phyloP scores from a whole-genome alignment of 1,140 invertebrate species.

The Hycleus cichorii region DNA sequence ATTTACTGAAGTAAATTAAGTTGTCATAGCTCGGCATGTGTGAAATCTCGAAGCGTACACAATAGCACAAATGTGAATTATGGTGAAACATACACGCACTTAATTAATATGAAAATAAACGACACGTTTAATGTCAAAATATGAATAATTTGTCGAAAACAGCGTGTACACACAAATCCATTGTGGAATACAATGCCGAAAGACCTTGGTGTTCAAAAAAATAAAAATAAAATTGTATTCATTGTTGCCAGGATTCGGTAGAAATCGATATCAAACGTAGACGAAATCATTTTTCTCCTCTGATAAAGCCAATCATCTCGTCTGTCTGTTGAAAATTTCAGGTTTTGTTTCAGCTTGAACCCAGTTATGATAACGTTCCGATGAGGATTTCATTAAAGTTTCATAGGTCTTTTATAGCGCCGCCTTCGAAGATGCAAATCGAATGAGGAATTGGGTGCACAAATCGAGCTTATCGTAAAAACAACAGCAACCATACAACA shows the following conservation, averaged over 20 bases:
- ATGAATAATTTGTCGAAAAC: constrained; percentile 13
- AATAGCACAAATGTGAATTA: constrained; percentile 16
- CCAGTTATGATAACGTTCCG: constrained; percentile 3
- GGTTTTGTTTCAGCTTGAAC: background rate
- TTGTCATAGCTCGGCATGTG: constrained; percentile 18
- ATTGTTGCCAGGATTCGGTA: no score
- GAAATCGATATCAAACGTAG: no score
- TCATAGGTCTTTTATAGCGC: no score
- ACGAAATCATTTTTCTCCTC: no score
- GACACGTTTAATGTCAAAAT: constrained; percentile 12
- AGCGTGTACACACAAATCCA: constrained; percentile 5
- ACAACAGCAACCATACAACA: no score
- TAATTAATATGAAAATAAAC: constrained; percentile 20
- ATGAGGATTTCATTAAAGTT: constrained; percentile 10
- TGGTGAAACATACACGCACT: constrained; percentile 9
- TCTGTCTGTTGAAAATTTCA: no score
- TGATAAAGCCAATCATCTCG: no score
- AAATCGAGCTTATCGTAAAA: no score
- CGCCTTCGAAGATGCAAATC: no score
- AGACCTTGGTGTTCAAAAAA: no score
- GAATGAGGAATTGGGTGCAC: no score
- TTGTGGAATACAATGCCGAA: background rate
- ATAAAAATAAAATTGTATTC: no score
- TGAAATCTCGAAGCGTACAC: constrained; percentile 13
- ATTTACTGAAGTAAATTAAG: constrained; percentile 17